Percentiles rank a stretch among this genome's conserved stretches.
phyloP scores from a whole-genome alignment of 1,140 invertebrate species.

The Drosophila nigrodunni region DNA sequence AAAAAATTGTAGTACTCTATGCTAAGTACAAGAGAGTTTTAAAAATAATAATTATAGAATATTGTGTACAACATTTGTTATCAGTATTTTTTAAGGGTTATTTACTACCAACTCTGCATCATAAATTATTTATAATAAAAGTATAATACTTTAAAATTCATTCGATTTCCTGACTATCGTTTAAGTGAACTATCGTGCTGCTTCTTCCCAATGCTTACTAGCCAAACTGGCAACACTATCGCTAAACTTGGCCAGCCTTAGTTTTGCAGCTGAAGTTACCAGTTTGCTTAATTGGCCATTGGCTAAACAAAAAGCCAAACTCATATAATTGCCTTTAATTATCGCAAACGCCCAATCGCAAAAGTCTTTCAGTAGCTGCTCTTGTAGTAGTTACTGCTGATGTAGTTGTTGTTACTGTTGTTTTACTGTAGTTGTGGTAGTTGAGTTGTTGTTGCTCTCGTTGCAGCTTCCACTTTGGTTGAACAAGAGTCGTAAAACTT shows the following conservation, averaged over 20 bases:
- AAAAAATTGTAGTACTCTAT: not conserved
- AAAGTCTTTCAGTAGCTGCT: conserved; percentile 32
- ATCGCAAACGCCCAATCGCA: conserved; percentile 79
- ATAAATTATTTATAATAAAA: too few species aligned
- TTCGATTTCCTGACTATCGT: too few species aligned
- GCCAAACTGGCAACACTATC: conserved; percentile 8
- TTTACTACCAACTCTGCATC: too few species aligned
- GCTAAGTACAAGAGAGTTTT: too few species aligned
- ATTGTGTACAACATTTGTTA: too few species aligned
- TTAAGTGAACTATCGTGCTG: not conserved
- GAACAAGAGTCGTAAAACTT: conserved; percentile 40
- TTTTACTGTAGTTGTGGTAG: not conserved
- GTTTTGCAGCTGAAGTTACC: conserved; percentile 42
- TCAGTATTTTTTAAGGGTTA: too few species aligned
- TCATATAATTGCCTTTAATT: conserved; percentile 82
- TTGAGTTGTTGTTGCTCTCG: conserved; percentile 22
- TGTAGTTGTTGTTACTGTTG: conserved; percentile 19
- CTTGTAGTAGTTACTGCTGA: conserved; percentile 6
- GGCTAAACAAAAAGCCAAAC: conserved; percentile 63
- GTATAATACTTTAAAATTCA: too few species aligned
- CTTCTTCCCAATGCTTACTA: not conserved
- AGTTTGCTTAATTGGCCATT: conserved; percentile 75
- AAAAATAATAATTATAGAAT: too few species aligned
- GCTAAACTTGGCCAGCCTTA: conserved; percentile 9
- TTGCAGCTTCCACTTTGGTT: conserved; percentile 32